Conservation (phyloP, 1,140 invertebrate genomes). For the Drosophila rufa region DNA sequence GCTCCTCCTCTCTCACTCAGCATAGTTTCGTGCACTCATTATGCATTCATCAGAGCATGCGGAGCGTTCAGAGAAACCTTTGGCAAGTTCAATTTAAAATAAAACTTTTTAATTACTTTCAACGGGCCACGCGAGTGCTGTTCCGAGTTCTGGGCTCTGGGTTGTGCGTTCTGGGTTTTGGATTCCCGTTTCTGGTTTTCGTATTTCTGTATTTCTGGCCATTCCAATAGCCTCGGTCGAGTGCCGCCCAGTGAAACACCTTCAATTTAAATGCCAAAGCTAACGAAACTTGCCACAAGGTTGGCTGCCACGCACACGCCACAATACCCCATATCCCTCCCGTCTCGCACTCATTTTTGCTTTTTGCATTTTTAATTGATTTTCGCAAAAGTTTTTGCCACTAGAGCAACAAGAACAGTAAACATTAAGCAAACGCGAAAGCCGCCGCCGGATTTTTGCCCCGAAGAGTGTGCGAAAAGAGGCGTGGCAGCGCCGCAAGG, state of each 20-base stretch:
- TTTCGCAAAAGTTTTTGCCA: constrained; percentile 56
- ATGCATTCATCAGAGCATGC: constrained; percentile 39
- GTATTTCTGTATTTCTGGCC: neutral
- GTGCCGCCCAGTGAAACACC: constrained; percentile 46
- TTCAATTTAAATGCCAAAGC: constrained; percentile 64
- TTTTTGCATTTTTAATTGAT: constrained; percentile 73
- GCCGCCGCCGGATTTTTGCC: constrained; percentile 23
- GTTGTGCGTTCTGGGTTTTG: neutral
- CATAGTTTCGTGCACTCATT: constrained; percentile 30
- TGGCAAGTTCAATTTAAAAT: constrained; percentile 57
- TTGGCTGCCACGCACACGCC: constrained; percentile 29
- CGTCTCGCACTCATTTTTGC: constrained; percentile 29
- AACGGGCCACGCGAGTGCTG: constrained; percentile 33
- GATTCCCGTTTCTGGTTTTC: neutral
- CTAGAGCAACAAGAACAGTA: constrained; percentile 40
- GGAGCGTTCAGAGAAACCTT: constrained; percentile 38
- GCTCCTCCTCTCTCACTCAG: neutral
- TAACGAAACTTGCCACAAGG: constrained; percentile 58
- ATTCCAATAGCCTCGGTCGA: constrained; percentile 18
- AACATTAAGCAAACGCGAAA: constrained; percentile 42
- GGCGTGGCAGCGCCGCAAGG: constrained; percentile 50
- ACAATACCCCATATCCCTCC: neutral
- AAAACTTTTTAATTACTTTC: constrained; percentile 68
- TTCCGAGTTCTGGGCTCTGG: constrained; percentile 12
- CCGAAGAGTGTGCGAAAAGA: constrained; percentile 4